Evolutionary conservation across 2,113 vertebrate genomes (phyloP).

Genomic region (Vidua chalybeata): DNA sequence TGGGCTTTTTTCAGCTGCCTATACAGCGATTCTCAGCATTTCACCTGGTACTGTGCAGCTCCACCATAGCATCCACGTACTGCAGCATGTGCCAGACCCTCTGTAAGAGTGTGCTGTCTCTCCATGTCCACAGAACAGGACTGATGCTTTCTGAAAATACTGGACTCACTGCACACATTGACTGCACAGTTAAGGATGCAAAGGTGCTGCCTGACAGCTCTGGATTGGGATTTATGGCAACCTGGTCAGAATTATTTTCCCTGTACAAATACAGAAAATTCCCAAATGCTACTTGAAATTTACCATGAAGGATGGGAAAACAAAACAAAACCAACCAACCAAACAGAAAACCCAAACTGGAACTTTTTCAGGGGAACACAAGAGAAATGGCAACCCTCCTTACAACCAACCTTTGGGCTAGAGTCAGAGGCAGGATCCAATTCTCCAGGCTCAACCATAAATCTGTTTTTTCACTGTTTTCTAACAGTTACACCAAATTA

Average conservation of each 20-base stretch:
- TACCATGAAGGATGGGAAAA: neutral
- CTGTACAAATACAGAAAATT: neutral
- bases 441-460: neutral
- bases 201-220: neutral
- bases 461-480: neutral
- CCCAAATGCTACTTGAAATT: neutral
- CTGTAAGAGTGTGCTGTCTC: rapidly evolving
- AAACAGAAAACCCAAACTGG: neutral
- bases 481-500: neutral
- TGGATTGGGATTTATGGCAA: neutral
- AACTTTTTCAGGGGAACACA: neutral
- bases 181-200: neutral
- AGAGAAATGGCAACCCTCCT: neutral
- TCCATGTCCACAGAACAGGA: neutral
- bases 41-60: neutral
- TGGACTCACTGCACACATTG: rapidly evolving
- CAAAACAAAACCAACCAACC: neutral
- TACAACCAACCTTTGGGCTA: neutral
- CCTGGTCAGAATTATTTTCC: neutral
- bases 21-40: neutral
- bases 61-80: rapidly evolving
- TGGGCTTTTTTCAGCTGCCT: neutral
- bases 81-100: neutral
- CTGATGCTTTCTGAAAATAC: neutral
- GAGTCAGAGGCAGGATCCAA: neutral